phyloP scores from a whole-genome alignment of 2,797 vertebrate species.

The Clamator glandarius region DNA sequence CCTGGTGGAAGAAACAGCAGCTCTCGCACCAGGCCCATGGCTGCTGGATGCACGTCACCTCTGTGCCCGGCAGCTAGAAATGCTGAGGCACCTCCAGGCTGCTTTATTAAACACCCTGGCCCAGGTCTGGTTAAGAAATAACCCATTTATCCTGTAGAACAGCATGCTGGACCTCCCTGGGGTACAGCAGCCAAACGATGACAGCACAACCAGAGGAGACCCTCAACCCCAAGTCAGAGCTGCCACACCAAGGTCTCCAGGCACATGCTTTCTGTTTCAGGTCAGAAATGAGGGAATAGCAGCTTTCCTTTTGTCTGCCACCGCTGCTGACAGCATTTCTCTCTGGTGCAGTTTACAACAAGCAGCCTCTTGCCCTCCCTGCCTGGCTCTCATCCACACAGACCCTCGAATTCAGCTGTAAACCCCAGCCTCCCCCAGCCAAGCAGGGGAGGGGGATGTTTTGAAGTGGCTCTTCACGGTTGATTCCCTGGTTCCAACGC shows the following conservation, averaged over 20 bases:
- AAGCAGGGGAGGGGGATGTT: background rate
- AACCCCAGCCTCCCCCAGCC: background rate
- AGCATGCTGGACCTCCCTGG: background rate
- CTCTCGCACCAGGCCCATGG: fast-evolving
- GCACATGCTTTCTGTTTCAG: background rate
- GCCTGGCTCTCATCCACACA: background rate
- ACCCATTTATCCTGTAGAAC: background rate
- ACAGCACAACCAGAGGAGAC: background rate
- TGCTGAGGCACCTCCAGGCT: fast-evolving
- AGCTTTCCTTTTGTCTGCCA: background rate
- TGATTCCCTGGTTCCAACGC: background rate
- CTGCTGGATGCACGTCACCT: background rate
- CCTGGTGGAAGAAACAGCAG: background rate
- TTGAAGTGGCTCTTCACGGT: background rate
- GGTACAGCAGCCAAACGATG: background rate
- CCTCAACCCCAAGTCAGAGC: background rate
- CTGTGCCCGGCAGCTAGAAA: background rate
- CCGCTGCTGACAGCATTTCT: background rate
- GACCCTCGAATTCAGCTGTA: background rate
- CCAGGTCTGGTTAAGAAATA: background rate
- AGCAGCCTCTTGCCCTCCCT: background rate
- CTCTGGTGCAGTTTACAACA: background rate
- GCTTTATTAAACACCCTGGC: background rate
- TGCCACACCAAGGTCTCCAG: background rate
- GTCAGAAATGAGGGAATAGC: background rate